phyloP scores from a whole-genome alignment of 2,888 invertebrate genomes.

The Stratiomys singularior region DNA sequence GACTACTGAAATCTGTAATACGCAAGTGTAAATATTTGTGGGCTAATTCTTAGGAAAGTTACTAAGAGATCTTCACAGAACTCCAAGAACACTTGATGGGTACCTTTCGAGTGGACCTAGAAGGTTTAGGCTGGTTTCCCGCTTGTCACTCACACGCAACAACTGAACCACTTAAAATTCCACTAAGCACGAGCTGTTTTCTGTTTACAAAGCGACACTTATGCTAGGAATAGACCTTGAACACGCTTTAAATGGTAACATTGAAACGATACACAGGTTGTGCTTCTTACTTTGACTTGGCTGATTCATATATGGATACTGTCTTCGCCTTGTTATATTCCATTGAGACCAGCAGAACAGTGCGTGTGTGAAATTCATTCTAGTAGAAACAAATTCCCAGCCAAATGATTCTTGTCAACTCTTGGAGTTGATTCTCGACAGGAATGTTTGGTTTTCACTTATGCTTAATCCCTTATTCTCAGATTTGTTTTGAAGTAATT shows the following conservation, averaged over 20 bases:
- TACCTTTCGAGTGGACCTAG: background rate
- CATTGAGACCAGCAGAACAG: conserved; percentile 61
- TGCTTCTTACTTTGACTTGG: background rate
- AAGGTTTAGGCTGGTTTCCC: background rate
- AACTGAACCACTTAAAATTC: conserved; percentile 11
- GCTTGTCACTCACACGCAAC: background rate
- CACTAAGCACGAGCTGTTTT: conserved; percentile 6
- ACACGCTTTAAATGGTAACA: background rate
- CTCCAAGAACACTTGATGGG: background rate
- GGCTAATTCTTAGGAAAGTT: background rate
- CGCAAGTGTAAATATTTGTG: background rate
- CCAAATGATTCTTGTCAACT: too few species aligned
- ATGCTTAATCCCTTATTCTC: too few species aligned
- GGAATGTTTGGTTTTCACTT: too few species aligned
- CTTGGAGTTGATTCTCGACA: too few species aligned
- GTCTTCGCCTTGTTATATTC: background rate
- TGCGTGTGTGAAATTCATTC: conserved; percentile 70
- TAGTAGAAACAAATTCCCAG: too few species aligned
- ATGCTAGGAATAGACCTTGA: conserved; percentile 15
- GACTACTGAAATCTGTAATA: background rate
- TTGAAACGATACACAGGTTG: background rate
- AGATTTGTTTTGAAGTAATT: too few species aligned
- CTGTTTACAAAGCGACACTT: background rate
- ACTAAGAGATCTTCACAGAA: background rate
- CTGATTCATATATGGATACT: background rate